Conservation (phyloP, 2,113 vertebrate species). For the Dicrurus megarhynchus region DNA sequence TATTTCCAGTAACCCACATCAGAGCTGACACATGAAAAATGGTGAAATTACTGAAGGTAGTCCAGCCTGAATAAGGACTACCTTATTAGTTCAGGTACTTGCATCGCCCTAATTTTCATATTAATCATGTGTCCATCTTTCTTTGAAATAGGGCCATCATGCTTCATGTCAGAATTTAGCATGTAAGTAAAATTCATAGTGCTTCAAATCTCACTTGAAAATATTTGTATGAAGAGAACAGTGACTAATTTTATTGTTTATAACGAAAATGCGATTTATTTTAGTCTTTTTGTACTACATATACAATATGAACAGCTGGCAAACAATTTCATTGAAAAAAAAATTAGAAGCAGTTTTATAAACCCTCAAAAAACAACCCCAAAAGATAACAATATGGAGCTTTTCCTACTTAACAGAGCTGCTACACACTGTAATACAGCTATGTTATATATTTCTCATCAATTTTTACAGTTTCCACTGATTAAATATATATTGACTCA, state of each 20-base stretch:
- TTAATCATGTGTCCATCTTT: conserved; percentile 93
- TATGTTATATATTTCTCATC: conserved; percentile 82
- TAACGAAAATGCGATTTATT: conserved; percentile 59
- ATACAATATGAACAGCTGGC: not conserved
- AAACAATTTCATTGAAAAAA: not conserved
- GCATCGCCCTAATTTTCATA: conserved; percentile 95
- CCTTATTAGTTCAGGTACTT: conserved; percentile 98
- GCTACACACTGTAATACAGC: conserved; percentile 41
- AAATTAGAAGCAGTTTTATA: not conserved
- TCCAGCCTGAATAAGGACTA: conserved; percentile 92
- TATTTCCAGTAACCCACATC: conserved; percentile 83
- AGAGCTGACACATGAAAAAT: conserved; percentile 96
- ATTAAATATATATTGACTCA: conserved; percentile 94
- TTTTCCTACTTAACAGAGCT: conserved; percentile 53
- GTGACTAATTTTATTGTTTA: conserved; percentile 71
- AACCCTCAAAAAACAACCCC: not conserved
- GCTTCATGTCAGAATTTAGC: conserved; percentile 81
- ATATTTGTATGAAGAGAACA: conserved; percentile 77
- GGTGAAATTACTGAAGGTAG: conserved; percentile 92
- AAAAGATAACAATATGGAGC: conserved; percentile 32
- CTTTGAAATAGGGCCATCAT: conserved; percentile 80
- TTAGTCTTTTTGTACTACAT: not conserved
- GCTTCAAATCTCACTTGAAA: conserved; percentile 82
- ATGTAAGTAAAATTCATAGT: conserved; percentile 87
- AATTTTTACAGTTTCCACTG: conserved; percentile 87